Percentiles rank a stretch among this genome's conserved stretches.
Conservation (phyloP, 1,140 invertebrate genomes). For the Cryptotermes secundus region DNA sequence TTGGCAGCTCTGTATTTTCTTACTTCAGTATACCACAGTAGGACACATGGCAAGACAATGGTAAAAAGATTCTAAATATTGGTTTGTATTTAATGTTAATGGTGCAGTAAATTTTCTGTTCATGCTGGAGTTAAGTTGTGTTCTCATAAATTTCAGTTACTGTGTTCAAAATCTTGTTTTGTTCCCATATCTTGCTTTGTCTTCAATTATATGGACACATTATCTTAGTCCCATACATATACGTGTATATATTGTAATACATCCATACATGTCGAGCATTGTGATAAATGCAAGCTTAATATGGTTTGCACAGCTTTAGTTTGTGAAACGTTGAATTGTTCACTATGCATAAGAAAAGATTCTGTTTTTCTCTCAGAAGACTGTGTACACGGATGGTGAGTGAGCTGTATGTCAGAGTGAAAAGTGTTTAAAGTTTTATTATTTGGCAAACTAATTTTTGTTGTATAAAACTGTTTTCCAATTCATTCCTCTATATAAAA, state of each 20-base stretch:
- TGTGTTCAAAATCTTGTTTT: neutral
- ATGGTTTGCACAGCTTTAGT: neutral
- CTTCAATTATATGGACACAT: neutral
- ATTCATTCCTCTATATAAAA: neutral
- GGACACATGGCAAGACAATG: neutral
- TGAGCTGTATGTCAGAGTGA: neutral
- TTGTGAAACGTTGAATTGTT: neutral
- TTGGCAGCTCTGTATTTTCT: neutral
- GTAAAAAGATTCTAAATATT: too few relatives aligned
- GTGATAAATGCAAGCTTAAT: neutral
- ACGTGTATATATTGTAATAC: neutral
- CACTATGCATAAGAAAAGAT: neutral
- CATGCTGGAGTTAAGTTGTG: neutral
- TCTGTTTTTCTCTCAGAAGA: neutral
- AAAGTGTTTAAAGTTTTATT: neutral
- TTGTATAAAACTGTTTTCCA: constrained; percentile 6
- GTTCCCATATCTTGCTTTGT: neutral
- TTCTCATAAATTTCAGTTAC: neutral
- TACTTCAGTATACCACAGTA: neutral
- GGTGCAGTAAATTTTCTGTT: neutral
- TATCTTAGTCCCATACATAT: neutral
- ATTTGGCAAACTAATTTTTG: constrained; percentile 15
- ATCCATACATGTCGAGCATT: neutral
- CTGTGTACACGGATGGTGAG: neutral
- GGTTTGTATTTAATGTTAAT: neutral